A percentile compares a stretch with the other conserved stretches of the same genome.
Evolutionary conservation across 2,888 invertebrate genomes (phyloP).

Genomic region (Synergus gifuensis): DNA sequence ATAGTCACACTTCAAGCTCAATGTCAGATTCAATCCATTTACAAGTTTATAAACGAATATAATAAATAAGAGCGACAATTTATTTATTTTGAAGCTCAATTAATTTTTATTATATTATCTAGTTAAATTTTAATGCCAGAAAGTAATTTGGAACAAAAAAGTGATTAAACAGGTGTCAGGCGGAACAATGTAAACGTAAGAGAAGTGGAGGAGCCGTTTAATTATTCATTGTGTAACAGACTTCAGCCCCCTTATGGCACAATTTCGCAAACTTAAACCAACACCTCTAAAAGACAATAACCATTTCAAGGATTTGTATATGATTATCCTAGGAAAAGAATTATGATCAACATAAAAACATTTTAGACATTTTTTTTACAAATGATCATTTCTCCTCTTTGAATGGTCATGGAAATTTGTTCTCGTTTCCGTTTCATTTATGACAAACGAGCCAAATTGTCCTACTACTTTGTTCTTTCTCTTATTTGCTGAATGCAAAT

Average conservation of each 20-base stretch:
- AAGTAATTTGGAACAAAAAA: conserved; percentile 9
- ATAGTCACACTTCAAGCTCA: background rate
- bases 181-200: conserved; percentile 48
- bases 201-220: conserved; percentile 51
- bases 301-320: conserved; percentile 1
- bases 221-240: conserved; percentile 53
- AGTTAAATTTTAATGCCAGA: background rate
- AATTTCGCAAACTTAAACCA: conserved; percentile 16
- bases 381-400: background rate
- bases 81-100: background rate
- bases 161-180: conserved; percentile 35
- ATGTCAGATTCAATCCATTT: background rate
- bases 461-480: conserved; percentile 30
- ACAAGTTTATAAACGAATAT: background rate
- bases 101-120: background rate
- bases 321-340: background rate
- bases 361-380: background rate
- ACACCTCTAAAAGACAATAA: background rate
- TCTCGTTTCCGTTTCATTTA: background rate
- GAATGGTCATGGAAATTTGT: background rate
- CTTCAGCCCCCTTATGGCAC: conserved; percentile 4
- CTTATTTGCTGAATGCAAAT: conserved; percentile 16
- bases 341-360: background rate
- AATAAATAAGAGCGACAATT: background rate
- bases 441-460: conserved; percentile 24